phyloP scores from a whole-genome alignment of 2,888 invertebrate genomes.

The Oscheius sp. region DNA sequence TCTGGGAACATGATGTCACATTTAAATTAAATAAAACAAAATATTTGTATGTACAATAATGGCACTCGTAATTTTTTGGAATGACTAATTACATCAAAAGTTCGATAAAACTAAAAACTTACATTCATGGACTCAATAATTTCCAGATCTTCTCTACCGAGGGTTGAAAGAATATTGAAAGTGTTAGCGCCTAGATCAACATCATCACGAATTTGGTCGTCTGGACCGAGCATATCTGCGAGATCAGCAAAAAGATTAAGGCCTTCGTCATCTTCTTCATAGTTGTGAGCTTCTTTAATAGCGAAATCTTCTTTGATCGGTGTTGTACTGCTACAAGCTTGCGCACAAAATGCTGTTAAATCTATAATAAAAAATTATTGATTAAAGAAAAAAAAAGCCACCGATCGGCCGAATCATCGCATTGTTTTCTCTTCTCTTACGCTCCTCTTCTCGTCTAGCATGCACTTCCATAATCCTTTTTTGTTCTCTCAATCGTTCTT shows the following conservation, averaged over 20 bases:
- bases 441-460: constrained; percentile 37
- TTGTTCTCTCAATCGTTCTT: constrained; percentile 41
- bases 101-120: not conserved
- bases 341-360: constrained; percentile 16
- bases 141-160: constrained; percentile 28
- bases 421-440: not conserved
- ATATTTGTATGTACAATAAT: not conserved
- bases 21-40: not conserved
- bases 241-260: constrained; percentile 8
- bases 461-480: constrained; percentile 15
- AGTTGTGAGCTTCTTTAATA: constrained; percentile 5
- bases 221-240: constrained; percentile 17
- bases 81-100: not conserved
- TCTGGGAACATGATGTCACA: constrained; percentile 4
- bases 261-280: constrained; percentile 16
- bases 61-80: not conserved
- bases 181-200: constrained; percentile 34
- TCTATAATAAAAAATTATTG: not conserved
- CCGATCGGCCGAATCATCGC: not conserved
- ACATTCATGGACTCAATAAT: constrained; percentile 47
- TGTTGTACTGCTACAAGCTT: constrained; percentile 3
- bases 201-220: constrained; percentile 32
- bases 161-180: constrained; percentile 7
- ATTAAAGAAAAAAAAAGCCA: not conserved
- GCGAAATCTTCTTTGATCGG: not conserved